phyloP scores from a whole-genome alignment of 2,113 vertebrate genomes.

The Copsychus sechellarum region DNA sequence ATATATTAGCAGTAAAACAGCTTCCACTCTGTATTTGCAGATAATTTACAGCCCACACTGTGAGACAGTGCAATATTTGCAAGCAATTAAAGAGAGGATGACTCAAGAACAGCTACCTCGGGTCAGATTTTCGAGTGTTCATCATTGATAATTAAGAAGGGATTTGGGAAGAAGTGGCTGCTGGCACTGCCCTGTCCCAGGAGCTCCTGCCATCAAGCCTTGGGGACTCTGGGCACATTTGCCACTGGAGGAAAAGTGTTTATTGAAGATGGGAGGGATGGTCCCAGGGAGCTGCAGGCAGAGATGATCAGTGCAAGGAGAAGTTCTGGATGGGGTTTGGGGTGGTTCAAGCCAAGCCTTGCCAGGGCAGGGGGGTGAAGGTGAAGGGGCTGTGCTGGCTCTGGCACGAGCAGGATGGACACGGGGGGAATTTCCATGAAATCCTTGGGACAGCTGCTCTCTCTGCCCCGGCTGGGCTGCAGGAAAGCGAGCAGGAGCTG shows the following conservation, averaged over 20 bases:
- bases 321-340: background rate
- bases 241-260: background rate
- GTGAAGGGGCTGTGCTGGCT: background rate
- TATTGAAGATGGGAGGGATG: background rate
- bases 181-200: background rate
- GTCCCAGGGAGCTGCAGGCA: background rate
- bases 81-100: conserved; percentile 47
- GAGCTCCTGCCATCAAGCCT: rapidly evolving
- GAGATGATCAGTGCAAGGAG: background rate
- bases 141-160: background rate
- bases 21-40: conserved; percentile 32
- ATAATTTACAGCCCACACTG: conserved; percentile 54
- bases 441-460: background rate
- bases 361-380: background rate
- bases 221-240: background rate
- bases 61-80: conserved; percentile 43
- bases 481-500: too few relatives aligned
- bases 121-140: conserved; percentile 32
- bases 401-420: rapidly evolving
- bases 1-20: conserved; percentile 13
- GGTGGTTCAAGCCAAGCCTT: background rate
- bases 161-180: background rate
- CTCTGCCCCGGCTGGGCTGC: too few relatives aligned
- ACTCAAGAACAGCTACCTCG: conserved; percentile 28
- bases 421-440: background rate